Conservation (phyloP, 2,888 invertebrate species). For the Zeuzera pyrina region DNA sequence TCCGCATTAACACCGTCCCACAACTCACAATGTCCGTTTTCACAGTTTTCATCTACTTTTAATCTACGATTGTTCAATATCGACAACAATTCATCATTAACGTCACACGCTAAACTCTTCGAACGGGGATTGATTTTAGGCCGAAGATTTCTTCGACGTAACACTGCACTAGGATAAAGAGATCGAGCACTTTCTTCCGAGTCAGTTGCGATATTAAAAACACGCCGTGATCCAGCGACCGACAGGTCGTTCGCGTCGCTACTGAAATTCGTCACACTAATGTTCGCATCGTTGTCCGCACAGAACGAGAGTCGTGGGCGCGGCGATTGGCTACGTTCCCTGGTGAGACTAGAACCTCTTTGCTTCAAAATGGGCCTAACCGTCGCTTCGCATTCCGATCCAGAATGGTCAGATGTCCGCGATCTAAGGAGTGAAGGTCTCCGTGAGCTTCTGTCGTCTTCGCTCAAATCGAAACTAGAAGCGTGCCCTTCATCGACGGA, state of each 20-base stretch:
- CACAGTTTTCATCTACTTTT: conserved; percentile 61
- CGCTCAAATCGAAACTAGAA: conserved; percentile 70
- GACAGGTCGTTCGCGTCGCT: conserved; percentile 58
- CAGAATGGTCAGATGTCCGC: conserved; percentile 67
- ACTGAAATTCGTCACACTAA: conserved; percentile 61
- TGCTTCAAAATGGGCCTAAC: conserved; percentile 79
- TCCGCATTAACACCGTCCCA: conserved; percentile 30
- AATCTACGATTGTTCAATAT: conserved; percentile 59
- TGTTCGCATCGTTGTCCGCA: conserved; percentile 64
- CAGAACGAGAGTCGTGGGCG: conserved; percentile 77
- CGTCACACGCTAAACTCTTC: conserved; percentile 61
- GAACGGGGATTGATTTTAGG: conserved; percentile 59
- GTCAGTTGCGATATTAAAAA: conserved; percentile 47
- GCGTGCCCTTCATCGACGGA: conserved; percentile 75
- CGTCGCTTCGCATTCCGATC: conserved; percentile 71
- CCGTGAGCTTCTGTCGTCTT: conserved; percentile 69
- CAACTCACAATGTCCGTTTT: conserved; percentile 39
- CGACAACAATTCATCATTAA: conserved; percentile 61
- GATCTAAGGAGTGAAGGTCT: conserved; percentile 72
- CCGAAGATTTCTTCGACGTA: conserved; percentile 57
- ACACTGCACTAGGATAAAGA: conserved; percentile 54
- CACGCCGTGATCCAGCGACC: conserved; percentile 63
- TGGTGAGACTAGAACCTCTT: conserved; percentile 71
- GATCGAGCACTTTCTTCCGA: conserved; percentile 35
- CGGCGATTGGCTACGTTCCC: conserved; percentile 74